A percentile compares a stretch with the other conserved stretches of the same genome.
phyloP scores from a whole-genome alignment of 2,888 invertebrate genomes.

The Spisula subtruncata region DNA sequence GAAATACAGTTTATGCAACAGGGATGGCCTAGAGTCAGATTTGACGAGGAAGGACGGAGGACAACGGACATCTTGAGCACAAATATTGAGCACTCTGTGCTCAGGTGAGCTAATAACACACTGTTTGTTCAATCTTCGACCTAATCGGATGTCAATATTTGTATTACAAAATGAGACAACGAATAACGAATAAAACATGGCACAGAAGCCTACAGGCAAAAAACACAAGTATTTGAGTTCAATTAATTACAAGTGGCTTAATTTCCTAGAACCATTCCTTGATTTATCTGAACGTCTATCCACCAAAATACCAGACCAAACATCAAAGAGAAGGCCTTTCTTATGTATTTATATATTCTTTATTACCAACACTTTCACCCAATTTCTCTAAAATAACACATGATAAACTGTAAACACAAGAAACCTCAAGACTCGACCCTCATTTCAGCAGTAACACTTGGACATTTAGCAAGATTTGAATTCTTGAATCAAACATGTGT shows the following conservation, averaged over 20 bases:
- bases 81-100: too few relatives aligned
- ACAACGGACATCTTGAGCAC: too few relatives aligned
- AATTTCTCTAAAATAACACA: background rate
- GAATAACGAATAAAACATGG: background rate
- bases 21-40: too few relatives aligned
- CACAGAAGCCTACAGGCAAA: background rate
- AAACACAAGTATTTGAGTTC: slow-evolving; percentile 10
- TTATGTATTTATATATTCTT: background rate
- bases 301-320: background rate
- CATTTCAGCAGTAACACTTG: background rate
- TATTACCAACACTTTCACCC: background rate
- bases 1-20: too few relatives aligned
- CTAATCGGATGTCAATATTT: background rate
- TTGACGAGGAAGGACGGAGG: too few relatives aligned
- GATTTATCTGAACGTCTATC: background rate
- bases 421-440: background rate
- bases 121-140: too few relatives aligned
- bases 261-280: slow-evolving; percentile 16
- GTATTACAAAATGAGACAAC: background rate
- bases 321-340: background rate
- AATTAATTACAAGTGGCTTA: background rate
- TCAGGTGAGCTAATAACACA: too few relatives aligned
- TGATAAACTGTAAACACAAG: too few relatives aligned
- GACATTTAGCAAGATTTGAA: background rate
- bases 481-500: background rate